Evolutionary conservation across 2,888 invertebrate genomes (phyloP), one percentile per base, ranked within the genome.

Genomic region (Helobdella robusta): DNA sequence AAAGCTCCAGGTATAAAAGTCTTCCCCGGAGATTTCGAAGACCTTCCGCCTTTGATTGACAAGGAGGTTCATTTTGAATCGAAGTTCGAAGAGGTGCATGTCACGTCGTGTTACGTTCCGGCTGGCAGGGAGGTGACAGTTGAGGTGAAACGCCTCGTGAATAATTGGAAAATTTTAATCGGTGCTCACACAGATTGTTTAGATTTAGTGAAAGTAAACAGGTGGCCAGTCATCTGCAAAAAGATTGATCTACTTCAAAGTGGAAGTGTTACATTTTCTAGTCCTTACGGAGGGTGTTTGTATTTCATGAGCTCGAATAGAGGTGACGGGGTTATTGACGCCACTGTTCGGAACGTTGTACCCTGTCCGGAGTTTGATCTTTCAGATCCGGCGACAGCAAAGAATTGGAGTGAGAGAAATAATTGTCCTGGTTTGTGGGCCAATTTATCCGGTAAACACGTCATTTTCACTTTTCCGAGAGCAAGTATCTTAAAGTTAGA

Each of bases 171-270:
- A 25, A 62, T 72, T 28, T 40, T 64, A 30, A 66, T 73, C 11
- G 72, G 72, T 8, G 66, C 69, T 32, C 73, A 73, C 62, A 60
- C 67, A 8, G 73, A 73, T 59, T 52, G 67, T 23, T 58, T 72
- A 20, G 35, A 23, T 35, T 54, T 15, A 1, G 18, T 34, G 6
- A 30, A 65, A 20, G 35, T 59, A 20, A 36, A 62, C 6, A 59
- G 70, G 32, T 69, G 69, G 70, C 70, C 70, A 3, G 30, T 52
- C 4, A 28, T 68, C 20, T 28, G 40, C 23, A 60, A 52, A 3
- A 58, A 34, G 30, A 25, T 23, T 8, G 50, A 25, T 15, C 48
- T 63, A 1, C 35, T 6, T 11, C 34, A 54, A 11, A 34, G 6
- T n/a, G 52, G 28, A 3, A 23, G 18, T 20, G 23, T 18, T 20